A percentile compares a stretch with the other conserved stretches of the same genome.
Evolutionary conservation across 2,113 vertebrate genomes (phyloP).

Genomic region (Sardina pilchardus): DNA sequence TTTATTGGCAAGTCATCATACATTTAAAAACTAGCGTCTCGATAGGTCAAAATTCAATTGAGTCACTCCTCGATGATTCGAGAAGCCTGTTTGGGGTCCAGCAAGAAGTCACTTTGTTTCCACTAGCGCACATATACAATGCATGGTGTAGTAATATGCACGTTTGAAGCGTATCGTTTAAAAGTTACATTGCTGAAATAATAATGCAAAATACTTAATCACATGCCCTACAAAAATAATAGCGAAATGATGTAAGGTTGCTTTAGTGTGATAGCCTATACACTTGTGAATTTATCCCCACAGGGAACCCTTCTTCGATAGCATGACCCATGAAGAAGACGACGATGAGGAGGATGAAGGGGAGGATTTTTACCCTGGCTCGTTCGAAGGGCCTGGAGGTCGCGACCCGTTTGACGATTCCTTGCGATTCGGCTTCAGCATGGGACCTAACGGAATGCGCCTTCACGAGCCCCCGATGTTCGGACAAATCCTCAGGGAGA

Average conservation of each 20-base stretch:
- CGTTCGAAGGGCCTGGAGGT: conserved; percentile 43
- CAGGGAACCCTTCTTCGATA: conserved; percentile 75
- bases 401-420: conserved; percentile 62
- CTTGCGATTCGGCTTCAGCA: conserved; percentile 71
- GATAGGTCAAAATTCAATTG: neutral
- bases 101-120: neutral
- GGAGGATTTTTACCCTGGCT: conserved; percentile 50
- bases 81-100: neutral
- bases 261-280: neutral
- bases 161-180: neutral
- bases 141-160: neutral
- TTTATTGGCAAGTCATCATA: neutral
- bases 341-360: conserved; percentile 62
- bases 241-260: neutral
- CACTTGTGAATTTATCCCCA: neutral
- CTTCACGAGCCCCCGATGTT: conserved; percentile 68
- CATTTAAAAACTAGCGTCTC: neutral
- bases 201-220: no score
- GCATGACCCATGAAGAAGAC: conserved; percentile 70
- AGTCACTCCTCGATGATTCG: neutral
- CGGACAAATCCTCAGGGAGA: conserved; percentile 67
- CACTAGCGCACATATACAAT: no score
- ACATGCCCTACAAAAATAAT: no score
- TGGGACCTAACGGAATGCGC: conserved; percentile 65
- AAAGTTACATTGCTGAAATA: neutral